Evolutionary conservation across 2,113 vertebrate species (phyloP).

Genomic region (Pandion haliaetus): DNA sequence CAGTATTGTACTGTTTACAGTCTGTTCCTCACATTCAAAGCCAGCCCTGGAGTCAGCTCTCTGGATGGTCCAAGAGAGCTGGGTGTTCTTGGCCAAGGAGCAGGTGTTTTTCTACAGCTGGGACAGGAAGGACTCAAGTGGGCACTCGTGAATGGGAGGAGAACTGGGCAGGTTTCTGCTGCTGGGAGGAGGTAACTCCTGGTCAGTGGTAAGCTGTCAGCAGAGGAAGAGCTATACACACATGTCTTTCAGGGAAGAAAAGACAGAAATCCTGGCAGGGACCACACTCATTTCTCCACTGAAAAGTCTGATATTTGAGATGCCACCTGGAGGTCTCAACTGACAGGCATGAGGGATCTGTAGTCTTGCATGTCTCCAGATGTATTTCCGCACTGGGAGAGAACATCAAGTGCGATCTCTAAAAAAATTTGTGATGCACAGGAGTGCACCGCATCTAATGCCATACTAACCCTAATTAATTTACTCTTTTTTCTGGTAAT

Average conservation of each 20-base stretch:
- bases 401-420: not conserved
- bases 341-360: not conserved
- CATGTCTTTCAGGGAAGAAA: not conserved
- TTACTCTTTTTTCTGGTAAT: not conserved
- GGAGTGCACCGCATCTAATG: not conserved
- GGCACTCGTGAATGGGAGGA: not conserved
- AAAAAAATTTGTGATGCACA: not conserved
- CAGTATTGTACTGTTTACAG: not conserved
- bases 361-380: not conserved
- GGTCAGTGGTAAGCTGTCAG: not conserved
- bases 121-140: not conserved
- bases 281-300: not conserved
- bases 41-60: not conserved
- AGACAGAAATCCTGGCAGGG: not conserved
- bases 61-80: not conserved
- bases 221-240: not conserved
- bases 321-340: not conserved
- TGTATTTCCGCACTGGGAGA: not conserved
- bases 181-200: not conserved
- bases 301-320: not conserved
- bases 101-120: not conserved
- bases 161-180: not conserved
- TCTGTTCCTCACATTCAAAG: constrained; percentile 7
- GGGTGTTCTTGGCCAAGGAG: constrained; percentile 33
- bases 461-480: not conserved